Evolutionary conservation across 2,113 vertebrate species (phyloP).

Genomic region (Muntiacus muntjak): DNA sequence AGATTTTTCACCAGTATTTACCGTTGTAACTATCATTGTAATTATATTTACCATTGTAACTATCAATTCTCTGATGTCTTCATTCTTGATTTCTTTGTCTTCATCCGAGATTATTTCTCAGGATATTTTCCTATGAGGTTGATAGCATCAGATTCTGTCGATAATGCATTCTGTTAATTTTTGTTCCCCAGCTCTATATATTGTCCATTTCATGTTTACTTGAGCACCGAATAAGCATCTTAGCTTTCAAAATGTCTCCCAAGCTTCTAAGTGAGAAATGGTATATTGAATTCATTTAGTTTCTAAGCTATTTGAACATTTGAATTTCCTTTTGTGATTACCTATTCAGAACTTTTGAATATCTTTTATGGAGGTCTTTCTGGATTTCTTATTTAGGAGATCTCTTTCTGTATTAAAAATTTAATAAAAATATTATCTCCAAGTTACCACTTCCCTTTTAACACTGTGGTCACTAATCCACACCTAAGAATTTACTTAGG

Average conservation of each 20-base stretch:
- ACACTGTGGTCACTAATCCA: background rate
- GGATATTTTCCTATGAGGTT: background rate
- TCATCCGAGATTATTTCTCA: background rate
- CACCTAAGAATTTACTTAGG: background rate
- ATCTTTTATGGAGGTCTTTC: background rate
- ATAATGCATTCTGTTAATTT: fast-evolving
- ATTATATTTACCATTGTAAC: background rate
- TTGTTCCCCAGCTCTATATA: fast-evolving
- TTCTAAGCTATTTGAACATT: background rate
- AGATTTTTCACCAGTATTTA: background rate
- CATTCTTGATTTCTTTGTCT: background rate
- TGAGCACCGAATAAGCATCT: fast-evolving
- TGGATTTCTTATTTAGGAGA: background rate
- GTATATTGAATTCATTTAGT: fast-evolving
- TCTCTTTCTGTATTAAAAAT: background rate
- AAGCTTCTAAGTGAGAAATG: background rate
- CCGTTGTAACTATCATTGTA: background rate
- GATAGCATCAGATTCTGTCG: background rate
- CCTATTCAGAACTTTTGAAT: background rate
- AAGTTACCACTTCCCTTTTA: background rate
- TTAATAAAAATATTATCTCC: background rate
- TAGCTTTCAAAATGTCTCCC: background rate
- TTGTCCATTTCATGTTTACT: background rate
- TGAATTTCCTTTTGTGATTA: background rate
- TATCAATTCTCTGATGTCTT: background rate